A percentile compares a stretch with the other conserved stretches of the same genome.
Conservation (phyloP, 2,888 invertebrate genomes). For the Cryptocephalus moraei region DNA sequence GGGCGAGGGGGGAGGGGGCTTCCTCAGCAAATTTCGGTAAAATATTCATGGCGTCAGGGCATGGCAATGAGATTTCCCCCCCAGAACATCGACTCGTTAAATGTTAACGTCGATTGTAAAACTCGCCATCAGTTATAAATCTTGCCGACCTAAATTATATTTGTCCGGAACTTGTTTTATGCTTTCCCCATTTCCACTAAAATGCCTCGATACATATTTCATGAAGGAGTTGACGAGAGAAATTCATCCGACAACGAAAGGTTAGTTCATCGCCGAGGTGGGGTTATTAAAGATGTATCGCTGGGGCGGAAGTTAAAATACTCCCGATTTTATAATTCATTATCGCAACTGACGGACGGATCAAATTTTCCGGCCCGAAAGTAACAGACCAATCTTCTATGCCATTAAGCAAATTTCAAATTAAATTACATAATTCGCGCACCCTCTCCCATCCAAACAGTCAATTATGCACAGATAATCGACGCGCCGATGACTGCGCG, state of each 20-base stretch:
- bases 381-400: constrained; percentile 27
- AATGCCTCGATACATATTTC: constrained; percentile 29
- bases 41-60: constrained; percentile 28
- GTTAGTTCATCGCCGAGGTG: too few relatives aligned
- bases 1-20: neutral
- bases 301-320: too few relatives aligned
- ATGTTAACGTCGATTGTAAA: constrained; percentile 39
- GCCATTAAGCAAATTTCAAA: constrained; percentile 34
- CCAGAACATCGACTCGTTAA: constrained; percentile 32
- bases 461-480: constrained; percentile 31
- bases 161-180: constrained; percentile 33
- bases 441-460: constrained; percentile 12
- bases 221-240: constrained; percentile 23
- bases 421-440: constrained; percentile 29
- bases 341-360: too few relatives aligned
- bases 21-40: constrained; percentile 17
- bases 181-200: constrained; percentile 25
- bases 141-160: constrained; percentile 34
- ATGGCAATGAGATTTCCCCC: constrained; percentile 33
- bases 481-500: constrained; percentile 16
- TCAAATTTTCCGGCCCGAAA: constrained; percentile 9
- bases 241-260: constrained; percentile 22
- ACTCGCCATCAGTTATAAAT: constrained; percentile 37
- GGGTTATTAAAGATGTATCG: too few relatives aligned
- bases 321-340: too few relatives aligned